Percentiles rank a stretch among this genome's conserved stretches.
These are phyloP conservation scores for Charanyca ferruginea DNA, from an alignment of 2,888 invertebrate genomes.

Conservation along the genomic window DNA sequence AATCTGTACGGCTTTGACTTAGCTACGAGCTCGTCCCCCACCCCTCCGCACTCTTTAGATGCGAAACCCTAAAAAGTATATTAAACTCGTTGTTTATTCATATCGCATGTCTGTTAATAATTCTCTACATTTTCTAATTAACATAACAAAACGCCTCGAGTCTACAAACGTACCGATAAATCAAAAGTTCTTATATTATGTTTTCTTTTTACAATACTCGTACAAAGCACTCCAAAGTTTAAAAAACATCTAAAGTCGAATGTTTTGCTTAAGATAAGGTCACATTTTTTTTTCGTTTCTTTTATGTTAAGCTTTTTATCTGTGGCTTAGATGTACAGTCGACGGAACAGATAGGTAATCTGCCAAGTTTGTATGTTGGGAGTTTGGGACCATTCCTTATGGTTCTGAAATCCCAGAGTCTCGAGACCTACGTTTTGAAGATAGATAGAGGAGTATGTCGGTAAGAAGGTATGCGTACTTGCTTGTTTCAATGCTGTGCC, in stretches of 20 bases:
- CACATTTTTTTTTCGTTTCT: slow-evolving; percentile 47
- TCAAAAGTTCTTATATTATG: slow-evolving; percentile 16
- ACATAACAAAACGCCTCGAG: slow-evolving; percentile 4
- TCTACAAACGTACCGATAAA: slow-evolving; percentile 14
- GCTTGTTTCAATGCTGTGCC: no score
- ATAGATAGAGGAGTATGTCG: no score
- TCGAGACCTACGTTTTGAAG: neutral
- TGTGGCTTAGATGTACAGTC: slow-evolving; percentile 12
- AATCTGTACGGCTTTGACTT: no score
- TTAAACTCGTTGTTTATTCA: neutral
- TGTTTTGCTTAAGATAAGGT: slow-evolving; percentile 40
- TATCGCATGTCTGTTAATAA: neutral
- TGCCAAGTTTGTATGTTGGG: neutral
- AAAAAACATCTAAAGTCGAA: slow-evolving; percentile 40
- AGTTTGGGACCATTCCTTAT: neutral
- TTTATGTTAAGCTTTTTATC: slow-evolving; percentile 48
- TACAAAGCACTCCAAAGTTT: slow-evolving; percentile 47
- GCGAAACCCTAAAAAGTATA: neutral
- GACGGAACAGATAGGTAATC: neutral
- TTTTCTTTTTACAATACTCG: slow-evolving; percentile 13
- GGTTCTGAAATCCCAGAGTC: neutral
- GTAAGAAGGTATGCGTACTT: no score
- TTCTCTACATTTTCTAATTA: neutral
- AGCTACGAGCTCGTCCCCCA: no score
- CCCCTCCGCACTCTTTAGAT: no score